Conservation (phyloP, 1,140 invertebrate species). For the Drosophila persimilis region DNA sequence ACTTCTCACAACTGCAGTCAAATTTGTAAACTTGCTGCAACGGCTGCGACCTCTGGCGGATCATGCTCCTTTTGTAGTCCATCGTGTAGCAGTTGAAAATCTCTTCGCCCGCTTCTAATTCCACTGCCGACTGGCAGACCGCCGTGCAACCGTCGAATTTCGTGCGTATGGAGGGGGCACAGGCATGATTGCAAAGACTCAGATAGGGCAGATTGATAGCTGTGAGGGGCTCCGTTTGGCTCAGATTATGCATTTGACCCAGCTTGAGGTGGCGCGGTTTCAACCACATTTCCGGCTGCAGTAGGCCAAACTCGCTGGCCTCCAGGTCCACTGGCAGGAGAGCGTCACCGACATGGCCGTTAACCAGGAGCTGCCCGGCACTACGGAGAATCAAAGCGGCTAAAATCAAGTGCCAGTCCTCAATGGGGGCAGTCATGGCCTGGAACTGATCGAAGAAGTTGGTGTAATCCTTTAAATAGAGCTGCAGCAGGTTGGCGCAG, state of each 20-base stretch:
- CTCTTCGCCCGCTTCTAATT: conserved; percentile 44
- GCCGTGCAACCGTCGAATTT: conserved; percentile 54
- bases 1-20: conserved; percentile 56
- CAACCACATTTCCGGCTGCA: conserved; percentile 55
- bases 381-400: conserved; percentile 59
- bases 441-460: conserved; percentile 44
- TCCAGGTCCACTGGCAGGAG: conserved; percentile 25
- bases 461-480: conserved; percentile 57
- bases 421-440: not conserved
- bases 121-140: conserved; percentile 27
- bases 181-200: conserved; percentile 71
- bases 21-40: conserved; percentile 60
- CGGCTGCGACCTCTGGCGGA: conserved; percentile 15
- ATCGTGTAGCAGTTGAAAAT: conserved; percentile 72
- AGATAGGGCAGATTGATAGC: conserved; percentile 72
- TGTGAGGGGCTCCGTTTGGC: conserved; percentile 24
- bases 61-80: conserved; percentile 39
- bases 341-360: conserved; percentile 59
- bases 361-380: conserved; percentile 58
- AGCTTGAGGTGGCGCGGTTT: conserved; percentile 28
- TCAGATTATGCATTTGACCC: conserved; percentile 57
- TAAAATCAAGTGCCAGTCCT: conserved; percentile 55
- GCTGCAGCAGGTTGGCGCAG: conserved; percentile 56
- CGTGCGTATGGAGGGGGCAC: conserved; percentile 44
- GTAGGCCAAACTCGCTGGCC: conserved; percentile 35